A percentile compares a stretch with the other conserved stretches of the same genome.
phyloP scores from a whole-genome alignment of 2,888 invertebrate species.

The Belgica antarctica region DNA sequence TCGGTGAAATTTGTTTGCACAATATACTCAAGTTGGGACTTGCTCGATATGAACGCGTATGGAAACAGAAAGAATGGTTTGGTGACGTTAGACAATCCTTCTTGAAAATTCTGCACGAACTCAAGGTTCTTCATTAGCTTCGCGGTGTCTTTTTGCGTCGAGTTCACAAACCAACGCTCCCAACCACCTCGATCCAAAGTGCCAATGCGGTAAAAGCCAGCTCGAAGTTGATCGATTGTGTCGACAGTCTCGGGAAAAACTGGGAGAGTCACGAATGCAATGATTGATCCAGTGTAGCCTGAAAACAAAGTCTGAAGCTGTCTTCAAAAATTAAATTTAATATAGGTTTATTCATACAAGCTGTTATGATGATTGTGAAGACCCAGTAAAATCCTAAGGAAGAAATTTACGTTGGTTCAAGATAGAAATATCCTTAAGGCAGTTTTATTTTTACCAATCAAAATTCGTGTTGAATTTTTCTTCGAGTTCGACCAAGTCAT shows the following conservation, averaged over 20 bases:
- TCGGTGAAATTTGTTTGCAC: constrained; percentile 68
- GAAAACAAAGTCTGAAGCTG: no score
- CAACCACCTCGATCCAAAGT: constrained; percentile 57
- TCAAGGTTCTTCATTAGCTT: constrained; percentile 67
- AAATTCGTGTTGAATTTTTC: constrained; percentile 67
- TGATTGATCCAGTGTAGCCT: constrained; percentile 80
- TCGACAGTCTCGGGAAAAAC: constrained; percentile 73
- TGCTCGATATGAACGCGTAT: constrained; percentile 74
- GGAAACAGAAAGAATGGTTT: constrained; percentile 71
- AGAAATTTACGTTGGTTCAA: constrained; percentile 19
- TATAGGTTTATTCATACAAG: no score
- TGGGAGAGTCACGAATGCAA: constrained; percentile 78
- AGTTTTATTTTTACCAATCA: constrained; percentile 61
- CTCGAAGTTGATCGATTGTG: constrained; percentile 64
- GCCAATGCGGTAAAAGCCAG: constrained; percentile 68
- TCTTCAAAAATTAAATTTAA: no score
- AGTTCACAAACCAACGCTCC: constrained; percentile 59
- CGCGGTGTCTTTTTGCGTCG: constrained; percentile 63
- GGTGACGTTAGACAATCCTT: constrained; percentile 71
- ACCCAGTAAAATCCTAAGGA: constrained; percentile 72
- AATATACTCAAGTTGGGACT: constrained; percentile 68
- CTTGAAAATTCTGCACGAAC: constrained; percentile 63
- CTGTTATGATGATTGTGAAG: constrained; percentile 81
- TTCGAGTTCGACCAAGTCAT: constrained; percentile 69
- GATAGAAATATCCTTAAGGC: constrained; percentile 25